These are phyloP conservation scores for Cylindroiulus punctatus DNA, from an alignment of 2,888 invertebrate genomes.

Conservation along the genomic window DNA sequence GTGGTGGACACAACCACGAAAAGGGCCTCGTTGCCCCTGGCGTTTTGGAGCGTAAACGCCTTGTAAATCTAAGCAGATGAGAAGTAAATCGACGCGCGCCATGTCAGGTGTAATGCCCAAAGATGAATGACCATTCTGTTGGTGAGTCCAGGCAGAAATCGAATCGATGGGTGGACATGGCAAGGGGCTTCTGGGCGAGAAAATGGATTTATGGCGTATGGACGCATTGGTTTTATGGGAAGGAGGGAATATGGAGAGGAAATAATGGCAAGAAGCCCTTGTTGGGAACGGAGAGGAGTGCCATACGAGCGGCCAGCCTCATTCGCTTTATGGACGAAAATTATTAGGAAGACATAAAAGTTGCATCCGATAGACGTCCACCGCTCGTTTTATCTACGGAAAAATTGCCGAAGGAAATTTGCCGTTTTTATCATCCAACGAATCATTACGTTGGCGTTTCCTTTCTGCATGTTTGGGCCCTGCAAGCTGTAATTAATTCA, in stretches of 20 bases:
- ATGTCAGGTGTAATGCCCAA: constrained; percentile 21
- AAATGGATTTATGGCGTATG: not conserved
- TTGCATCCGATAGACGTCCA: not conserved
- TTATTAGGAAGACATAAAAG: not conserved
- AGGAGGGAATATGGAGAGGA: constrained; percentile 22
- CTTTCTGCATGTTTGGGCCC: not conserved
- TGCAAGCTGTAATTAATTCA: not conserved
- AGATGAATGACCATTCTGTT: not conserved
- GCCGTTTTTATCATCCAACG: not conserved
- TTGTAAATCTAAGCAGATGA: constrained; percentile 27
- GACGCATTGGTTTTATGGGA: constrained; percentile 6
- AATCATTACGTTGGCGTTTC: not conserved
- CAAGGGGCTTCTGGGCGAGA: not conserved
- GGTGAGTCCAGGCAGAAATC: not conserved
- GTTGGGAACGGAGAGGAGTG: constrained; percentile 1
- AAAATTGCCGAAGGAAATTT: not conserved
- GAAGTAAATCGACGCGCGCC: constrained; percentile 13
- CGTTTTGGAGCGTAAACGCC: not conserved
- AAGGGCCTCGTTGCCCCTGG: not conserved
- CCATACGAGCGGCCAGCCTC: not conserved
- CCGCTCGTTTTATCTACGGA: not conserved
- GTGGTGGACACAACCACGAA: not conserved
- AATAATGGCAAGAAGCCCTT: not conserved
- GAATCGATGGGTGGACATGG: constrained; percentile 13
- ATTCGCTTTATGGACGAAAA: constrained; percentile 26